Evolutionary conservation across 2,888 invertebrate species (phyloP).

Genomic region (Strigamia crassipes): DNA sequence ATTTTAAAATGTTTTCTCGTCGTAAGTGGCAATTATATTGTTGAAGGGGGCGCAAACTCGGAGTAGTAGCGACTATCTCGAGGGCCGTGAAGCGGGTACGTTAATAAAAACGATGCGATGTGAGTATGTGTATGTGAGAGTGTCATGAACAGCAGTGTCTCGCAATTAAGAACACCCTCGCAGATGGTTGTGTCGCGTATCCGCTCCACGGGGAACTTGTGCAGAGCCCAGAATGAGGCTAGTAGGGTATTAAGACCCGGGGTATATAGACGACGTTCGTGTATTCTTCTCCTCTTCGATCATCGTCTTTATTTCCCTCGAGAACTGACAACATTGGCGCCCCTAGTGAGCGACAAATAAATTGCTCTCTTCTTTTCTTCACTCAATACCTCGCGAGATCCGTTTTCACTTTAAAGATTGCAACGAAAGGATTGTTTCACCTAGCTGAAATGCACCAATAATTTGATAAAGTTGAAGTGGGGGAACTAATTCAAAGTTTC

Average conservation of each 20-base stretch:
- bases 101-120: slow-evolving; percentile 38
- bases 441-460: not conserved
- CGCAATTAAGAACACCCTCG: slow-evolving; percentile 35
- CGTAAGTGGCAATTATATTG: slow-evolving; percentile 2
- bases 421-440: not conserved
- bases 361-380: slow-evolving; percentile 32
- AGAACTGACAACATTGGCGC: slow-evolving; percentile 41
- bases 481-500: not conserved
- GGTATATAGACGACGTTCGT: not conserved
- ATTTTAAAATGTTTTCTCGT: not conserved
- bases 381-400: slow-evolving; percentile 23
- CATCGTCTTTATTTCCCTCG: slow-evolving; percentile 38
- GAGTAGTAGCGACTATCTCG: not conserved
- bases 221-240: slow-evolving; percentile 17
- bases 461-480: slow-evolving; percentile 5
- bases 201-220: slow-evolving; percentile 22
- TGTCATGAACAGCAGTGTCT: slow-evolving; percentile 32
- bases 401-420: slow-evolving; percentile 29
- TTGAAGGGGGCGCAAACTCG: not conserved
- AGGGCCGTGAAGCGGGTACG: not conserved
- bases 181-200: slow-evolving; percentile 32
- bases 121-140: slow-evolving; percentile 10
- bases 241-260: slow-evolving; percentile 32
- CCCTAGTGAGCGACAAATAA: slow-evolving; percentile 40
- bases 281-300: slow-evolving; percentile 40